Conservation (phyloP, 2,113 vertebrate species). For the Capreolus pygargus region DNA sequence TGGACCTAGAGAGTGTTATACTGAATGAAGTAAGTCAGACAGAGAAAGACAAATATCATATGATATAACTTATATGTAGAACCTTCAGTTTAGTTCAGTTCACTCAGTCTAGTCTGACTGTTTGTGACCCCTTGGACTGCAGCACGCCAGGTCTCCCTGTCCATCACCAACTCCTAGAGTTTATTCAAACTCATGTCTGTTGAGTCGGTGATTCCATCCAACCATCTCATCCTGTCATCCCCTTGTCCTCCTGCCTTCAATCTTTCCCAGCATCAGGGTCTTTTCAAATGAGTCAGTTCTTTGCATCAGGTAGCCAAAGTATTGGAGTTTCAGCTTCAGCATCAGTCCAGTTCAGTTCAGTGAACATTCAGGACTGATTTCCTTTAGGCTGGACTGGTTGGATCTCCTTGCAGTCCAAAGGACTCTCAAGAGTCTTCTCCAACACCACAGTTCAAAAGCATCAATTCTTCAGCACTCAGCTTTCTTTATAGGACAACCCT, state of each 20-base stretch:
- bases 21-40: background rate
- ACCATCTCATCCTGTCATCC: background rate
- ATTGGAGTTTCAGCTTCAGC: background rate
- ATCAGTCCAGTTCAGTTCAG: background rate
- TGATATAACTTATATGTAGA: background rate
- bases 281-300: background rate
- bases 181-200: background rate
- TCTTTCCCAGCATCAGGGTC: background rate
- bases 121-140: background rate
- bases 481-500: background rate
- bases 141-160: background rate
- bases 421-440: background rate
- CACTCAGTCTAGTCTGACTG: background rate
- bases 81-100: background rate
- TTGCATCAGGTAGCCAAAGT: background rate
- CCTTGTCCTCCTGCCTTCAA: accelerated
- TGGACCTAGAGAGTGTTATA: background rate
- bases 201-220: background rate
- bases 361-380: background rate
- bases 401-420: background rate
- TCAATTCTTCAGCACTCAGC: background rate
- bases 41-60: background rate
- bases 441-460: background rate
- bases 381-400: background rate
- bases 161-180: background rate